phyloP scores from a whole-genome alignment of 2,797 vertebrate species.

The Sphaeramia orbicularis region DNA sequence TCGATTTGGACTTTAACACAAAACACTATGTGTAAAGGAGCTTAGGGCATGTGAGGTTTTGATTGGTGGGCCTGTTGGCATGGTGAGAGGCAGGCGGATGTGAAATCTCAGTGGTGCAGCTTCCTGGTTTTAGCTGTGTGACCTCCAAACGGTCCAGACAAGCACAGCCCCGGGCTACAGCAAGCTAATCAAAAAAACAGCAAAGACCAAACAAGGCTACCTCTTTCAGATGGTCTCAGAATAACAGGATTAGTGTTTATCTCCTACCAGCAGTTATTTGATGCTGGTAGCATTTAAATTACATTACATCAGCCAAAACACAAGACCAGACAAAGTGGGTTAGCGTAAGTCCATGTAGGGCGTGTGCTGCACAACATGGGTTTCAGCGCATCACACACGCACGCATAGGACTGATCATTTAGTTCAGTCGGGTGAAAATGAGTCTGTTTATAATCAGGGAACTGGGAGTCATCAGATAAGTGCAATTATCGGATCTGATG shows the following conservation, averaged over 20 bases:
- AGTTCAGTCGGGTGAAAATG: too few species aligned
- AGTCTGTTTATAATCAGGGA: too few species aligned
- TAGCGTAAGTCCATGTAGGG: conserved; percentile 9
- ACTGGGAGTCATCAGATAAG: too few species aligned
- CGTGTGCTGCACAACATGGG: background rate
- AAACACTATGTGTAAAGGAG: conserved; percentile 2
- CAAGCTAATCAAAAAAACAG: conserved; percentile 59
- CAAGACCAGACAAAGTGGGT: conserved; percentile 16
- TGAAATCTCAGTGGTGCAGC: conserved; percentile 45
- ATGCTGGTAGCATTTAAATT: conserved; percentile 53
- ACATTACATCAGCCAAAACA: conserved; percentile 28
- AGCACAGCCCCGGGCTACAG: conserved; percentile 44
- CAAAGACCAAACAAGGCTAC: conserved; percentile 57
- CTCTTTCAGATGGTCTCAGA: conserved; percentile 54
- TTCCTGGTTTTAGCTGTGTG: conserved; percentile 55
- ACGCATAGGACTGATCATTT: too few species aligned
- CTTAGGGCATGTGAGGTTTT: conserved; percentile 17
- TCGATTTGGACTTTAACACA: background rate
- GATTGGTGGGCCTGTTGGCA: conserved; percentile 51
- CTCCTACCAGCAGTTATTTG: conserved; percentile 57
- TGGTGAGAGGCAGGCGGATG: conserved; percentile 41
- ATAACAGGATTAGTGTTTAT: conserved; percentile 74
- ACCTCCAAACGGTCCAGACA: conserved; percentile 68
- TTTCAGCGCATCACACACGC: too few species aligned
- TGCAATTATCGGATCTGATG: too few species aligned